Base-by-base conservation (phyloP, 2,888 invertebrate species). In the Nemotelus pantherinus region DNA sequence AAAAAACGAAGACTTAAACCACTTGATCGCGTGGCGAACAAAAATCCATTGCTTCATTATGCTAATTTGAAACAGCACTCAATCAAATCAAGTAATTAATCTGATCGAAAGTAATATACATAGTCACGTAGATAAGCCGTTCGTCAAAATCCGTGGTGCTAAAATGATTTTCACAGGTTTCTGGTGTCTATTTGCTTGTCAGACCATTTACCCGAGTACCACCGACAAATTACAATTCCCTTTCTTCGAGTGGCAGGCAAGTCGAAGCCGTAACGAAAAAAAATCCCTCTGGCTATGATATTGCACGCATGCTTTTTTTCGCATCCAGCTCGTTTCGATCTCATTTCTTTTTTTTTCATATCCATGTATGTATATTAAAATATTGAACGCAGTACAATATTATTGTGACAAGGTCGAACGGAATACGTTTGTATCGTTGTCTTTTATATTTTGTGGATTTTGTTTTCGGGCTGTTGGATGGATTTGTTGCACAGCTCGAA, bases 341-440 rank as follows among this genome's bases (percentile, higher is more conserved):
- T 48, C 41, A 70, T 70, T 55, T 67, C 47, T 67, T 68, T 68
- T 58, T 58, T 9, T 7, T 58, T 58, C 10, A 58, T 7, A n/a
- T 41, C 43, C 63, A 4, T 63, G 7, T 53, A 43, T 10, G 55
- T 55, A 70, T 55, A 25, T 43, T 70, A 55, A 50, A 25, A 25
- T 25, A 53, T 7, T 45, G 65, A 10, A 45, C 43, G 39, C 39
- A 50, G 55, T 55, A 70, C 55, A 53, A 53, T 70, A 53, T 45
- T 53, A 70, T n/a, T 58, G 58, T 60, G 58, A 60, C 72, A 72
- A 72, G 72, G 72, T 72, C 72, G 58, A 9, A 47, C 25, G 25
- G 25, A 25, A 25, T 25, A 25, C 25, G 25, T 25, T 25, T 25
- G 25, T 25, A 25, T 25, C 25, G 25, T 25, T 25, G 25, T 25